Conservation (phyloP, 2,113 vertebrate species). For the Hippopotamus amphibius region DNA sequence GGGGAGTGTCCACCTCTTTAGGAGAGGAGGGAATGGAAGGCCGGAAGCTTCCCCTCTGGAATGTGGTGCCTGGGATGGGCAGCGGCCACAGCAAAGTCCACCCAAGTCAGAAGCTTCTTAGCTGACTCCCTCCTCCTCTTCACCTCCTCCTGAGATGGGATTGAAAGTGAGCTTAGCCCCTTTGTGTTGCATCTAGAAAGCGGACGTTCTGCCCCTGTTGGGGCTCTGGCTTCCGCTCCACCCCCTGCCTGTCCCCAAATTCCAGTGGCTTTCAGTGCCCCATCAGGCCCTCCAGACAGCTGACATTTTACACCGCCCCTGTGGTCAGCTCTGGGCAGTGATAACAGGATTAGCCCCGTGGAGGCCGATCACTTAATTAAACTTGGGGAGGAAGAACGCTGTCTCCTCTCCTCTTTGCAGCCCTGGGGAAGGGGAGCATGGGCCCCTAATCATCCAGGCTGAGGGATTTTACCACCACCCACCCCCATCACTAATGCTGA, state of each 20-base stretch:
- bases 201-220: background rate
- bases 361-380: slow-evolving; percentile 77
- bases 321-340: slow-evolving; percentile 38
- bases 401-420: background rate
- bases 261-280: slow-evolving; percentile 62
- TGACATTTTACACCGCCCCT: slow-evolving; percentile 25
- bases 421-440: background rate
- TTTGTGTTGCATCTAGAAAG: slow-evolving; percentile 43
- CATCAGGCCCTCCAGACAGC: slow-evolving; percentile 52
- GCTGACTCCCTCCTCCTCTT: background rate
- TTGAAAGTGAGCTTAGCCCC: background rate
- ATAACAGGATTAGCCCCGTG: slow-evolving; percentile 72
- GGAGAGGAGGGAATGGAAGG: background rate
- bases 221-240: slow-evolving; percentile 18
- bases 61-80: background rate
- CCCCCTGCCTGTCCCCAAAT: slow-evolving; percentile 60
- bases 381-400: background rate
- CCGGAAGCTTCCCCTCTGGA: background rate
- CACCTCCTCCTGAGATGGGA: background rate
- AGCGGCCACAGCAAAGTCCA: background rate
- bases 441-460: background rate
- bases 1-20: rapidly evolving
- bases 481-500: background rate
- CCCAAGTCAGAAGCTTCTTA: background rate
- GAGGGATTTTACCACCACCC: background rate